Evolutionary conservation across 2,113 vertebrate genomes (phyloP).

Genomic region (Anoura caudifer): DNA sequence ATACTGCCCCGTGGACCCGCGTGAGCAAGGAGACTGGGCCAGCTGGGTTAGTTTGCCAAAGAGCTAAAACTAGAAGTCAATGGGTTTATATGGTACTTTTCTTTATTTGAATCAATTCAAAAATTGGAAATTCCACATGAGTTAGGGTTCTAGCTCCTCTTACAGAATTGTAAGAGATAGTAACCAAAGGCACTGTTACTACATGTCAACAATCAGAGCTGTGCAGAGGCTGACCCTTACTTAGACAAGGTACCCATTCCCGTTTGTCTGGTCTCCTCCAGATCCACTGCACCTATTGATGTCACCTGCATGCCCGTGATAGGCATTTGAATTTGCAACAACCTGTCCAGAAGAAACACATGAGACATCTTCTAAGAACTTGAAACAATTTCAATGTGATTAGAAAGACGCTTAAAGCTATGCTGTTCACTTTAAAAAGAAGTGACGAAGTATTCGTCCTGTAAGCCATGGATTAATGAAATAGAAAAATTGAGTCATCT

Average conservation of each 20-base stretch:
- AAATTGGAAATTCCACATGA: background rate
- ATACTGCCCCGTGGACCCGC: background rate
- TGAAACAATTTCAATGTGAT: background rate
- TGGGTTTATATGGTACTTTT: background rate
- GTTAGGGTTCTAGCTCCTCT: background rate
- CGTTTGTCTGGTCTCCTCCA: background rate
- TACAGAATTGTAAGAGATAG: background rate
- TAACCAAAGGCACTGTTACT: background rate
- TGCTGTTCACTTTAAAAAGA: conserved; percentile 18
- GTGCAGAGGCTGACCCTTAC: background rate
- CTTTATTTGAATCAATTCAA: background rate
- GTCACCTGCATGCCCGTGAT: background rate
- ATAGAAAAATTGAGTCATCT: background rate
- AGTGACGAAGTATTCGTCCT: background rate
- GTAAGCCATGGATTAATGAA: background rate
- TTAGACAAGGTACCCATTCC: accelerated
- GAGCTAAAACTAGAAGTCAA: background rate
- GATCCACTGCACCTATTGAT: background rate
- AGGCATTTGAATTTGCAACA: background rate
- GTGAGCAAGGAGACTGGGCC: background rate
- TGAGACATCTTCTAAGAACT: background rate
- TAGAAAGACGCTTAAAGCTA: background rate
- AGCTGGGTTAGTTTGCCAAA: background rate
- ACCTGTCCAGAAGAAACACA: background rate
- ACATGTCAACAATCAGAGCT: background rate